Base-by-base conservation (phyloP, 2,797 vertebrate genomes). In the Rhodeus uyekii region DNA sequence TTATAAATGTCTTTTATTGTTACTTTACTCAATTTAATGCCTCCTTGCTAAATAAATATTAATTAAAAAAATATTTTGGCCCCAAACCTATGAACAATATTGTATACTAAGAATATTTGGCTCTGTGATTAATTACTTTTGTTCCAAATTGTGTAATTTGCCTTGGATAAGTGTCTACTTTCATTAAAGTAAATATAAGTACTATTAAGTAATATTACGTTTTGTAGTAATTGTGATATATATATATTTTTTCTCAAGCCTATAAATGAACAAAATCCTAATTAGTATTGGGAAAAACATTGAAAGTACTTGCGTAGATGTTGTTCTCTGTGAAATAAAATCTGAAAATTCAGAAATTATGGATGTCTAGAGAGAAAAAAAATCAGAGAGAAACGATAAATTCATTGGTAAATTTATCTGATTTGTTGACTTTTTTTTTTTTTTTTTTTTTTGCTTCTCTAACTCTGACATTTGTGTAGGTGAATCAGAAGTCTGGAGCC, bases 401-500 rank as follows among this genome's bases (percentile, higher is more conserved):
- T 29, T 8, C 0, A 61, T 61, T 29, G 13, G 13, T 32, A 44
- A 69, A 29, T n/a, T 2, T 39, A 10, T 42, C 55, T 53, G 12
- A 42, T 42, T 55, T 67, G 34, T 19, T n/a, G n/a, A n/a, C n/a
- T n/a, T n/a, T n/a, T n/a, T n/a, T n/a, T n/a, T n/a, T n/a, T n/a
- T n/a, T n/a, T n/a, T n/a, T n/a, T 12, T 27, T n/a, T 13, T 63
- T 22, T 3, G n/a, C 9, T 39, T 78, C 18, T 39, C 2, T 22
- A 32, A 58, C 22, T 39, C 22, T 16, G 39, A 3, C 61, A 18
- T 85, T 22, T 86, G 72, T 77, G 8, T 90, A 98, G 97, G 93
- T 97, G 69, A 89, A 83, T 69, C 94, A 94, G 60, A 94, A 95
- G 81, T 96, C 95, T 0, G 95, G 95, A 0, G 96, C 96, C 4